Percentiles rank a stretch among this genome's conserved stretches.
phyloP scores from a whole-genome alignment of 1,140 invertebrate species.

The Eufriesea mexicana region DNA sequence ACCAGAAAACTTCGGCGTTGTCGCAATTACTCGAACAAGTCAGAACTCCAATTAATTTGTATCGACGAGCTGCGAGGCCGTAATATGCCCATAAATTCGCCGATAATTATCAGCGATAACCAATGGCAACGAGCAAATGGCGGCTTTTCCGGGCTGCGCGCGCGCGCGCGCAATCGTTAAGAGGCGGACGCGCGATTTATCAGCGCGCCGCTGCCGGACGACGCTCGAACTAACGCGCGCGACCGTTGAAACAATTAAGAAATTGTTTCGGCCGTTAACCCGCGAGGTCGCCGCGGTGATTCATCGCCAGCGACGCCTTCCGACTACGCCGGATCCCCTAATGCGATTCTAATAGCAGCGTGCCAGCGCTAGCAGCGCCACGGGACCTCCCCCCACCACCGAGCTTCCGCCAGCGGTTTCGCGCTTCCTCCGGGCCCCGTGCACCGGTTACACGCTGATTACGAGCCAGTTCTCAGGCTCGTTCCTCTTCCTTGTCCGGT shows the following conservation, averaged over 20 bases:
- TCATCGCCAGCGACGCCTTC: slow-evolving; percentile 58
- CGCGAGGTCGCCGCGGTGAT: slow-evolving; percentile 61
- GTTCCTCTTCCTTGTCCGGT: slow-evolving; percentile 8
- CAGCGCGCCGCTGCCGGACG: not conserved
- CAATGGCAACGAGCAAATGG: not conserved
- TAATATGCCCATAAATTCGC: slow-evolving; percentile 6
- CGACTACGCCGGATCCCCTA: slow-evolving; percentile 40
- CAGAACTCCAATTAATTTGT: slow-evolving; percentile 11
- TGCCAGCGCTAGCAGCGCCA: slow-evolving; percentile 31
- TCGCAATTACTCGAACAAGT: not conserved
- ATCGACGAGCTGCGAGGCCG: too few species aligned
- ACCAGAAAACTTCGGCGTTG: not conserved
- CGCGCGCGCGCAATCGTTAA: slow-evolving; percentile 16
- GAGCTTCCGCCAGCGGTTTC: slow-evolving; percentile 47
- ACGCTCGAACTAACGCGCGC: not conserved
- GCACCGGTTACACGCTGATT: slow-evolving; percentile 51
- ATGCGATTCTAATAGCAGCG: slow-evolving; percentile 70
- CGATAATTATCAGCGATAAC: slow-evolving; percentile 26
- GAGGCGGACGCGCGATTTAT: slow-evolving; percentile 17
- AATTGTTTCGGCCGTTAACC: slow-evolving; percentile 70
- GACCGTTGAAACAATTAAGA: slow-evolving; percentile 69
- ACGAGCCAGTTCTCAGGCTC: slow-evolving; percentile 7
- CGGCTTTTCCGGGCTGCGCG: not conserved
- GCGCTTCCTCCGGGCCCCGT: slow-evolving; percentile 39
- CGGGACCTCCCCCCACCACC: slow-evolving; percentile 3